Evolutionary conservation across 2,113 vertebrate genomes (phyloP).

Genomic region (Dasypus novemcinctus): DNA sequence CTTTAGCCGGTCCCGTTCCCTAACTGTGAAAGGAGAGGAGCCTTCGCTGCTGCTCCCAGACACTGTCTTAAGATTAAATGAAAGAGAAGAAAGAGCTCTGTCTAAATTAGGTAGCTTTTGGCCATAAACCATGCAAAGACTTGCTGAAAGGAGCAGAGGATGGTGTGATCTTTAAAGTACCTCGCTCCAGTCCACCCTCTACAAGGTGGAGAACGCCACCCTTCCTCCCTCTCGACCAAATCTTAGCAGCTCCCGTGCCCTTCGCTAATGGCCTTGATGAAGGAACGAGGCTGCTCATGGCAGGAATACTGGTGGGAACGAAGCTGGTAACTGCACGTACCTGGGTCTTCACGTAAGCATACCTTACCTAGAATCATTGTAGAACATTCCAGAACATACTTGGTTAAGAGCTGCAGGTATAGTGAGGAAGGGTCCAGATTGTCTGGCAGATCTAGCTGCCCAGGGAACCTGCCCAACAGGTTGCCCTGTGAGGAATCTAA

Average conservation of each 20-base stretch:
- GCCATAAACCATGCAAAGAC: background rate
- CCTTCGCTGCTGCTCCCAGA: accelerated
- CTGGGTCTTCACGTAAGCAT: accelerated
- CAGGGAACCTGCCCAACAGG: background rate
- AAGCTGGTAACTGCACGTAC: background rate
- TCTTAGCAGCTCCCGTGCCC: too few relatives aligned
- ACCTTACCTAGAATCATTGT: background rate
- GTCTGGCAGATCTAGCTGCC: background rate
- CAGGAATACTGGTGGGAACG: background rate
- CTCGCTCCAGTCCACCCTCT: accelerated
- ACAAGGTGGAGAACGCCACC: too few relatives aligned
- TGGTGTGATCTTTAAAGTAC: background rate
- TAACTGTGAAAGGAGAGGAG: background rate
- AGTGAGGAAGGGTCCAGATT: background rate
- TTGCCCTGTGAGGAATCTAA: background rate
- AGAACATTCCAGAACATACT: background rate
- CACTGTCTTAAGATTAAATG: background rate
- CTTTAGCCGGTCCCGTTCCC: background rate
- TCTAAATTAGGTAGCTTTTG: background rate
- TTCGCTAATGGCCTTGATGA: background rate
- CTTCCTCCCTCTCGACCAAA: background rate
- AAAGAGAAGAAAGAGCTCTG: accelerated
- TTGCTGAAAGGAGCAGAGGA: background rate
- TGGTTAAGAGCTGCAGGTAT: background rate
- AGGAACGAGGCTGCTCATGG: too few relatives aligned